Base-by-base conservation (phyloP, 2,113 vertebrate genomes). In the Ranitomeya variabilis region DNA sequence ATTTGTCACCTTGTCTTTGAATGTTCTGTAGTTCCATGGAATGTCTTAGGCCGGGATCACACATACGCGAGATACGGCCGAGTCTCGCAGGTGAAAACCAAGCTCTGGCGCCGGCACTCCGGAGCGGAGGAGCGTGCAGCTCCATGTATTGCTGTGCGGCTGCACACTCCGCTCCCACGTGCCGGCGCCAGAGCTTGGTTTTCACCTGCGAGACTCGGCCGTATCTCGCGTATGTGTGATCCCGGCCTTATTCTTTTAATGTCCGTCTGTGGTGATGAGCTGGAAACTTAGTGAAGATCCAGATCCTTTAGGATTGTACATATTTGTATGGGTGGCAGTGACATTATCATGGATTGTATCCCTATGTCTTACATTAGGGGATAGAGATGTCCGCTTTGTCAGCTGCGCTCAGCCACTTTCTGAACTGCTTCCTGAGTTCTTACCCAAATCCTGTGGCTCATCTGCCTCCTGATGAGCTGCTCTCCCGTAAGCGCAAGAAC, bases 391-490 rank as follows among this genome's bases (percentile, higher is more conserved):
- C 95, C 0, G 94, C 91, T 84, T 90, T 96, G 21, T 95, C 95
- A 5, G 90, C 93, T 90, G 96, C 96, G 11, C 89, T 95, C 82
- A 96, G 95, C 91, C 96, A 96, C 89, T 96, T 96, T 90, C 92
- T 96, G 76, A 95, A 95, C 92, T 96, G 96, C 91, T 91, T 96
- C n/a, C 86, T 96, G 90, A 94, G 95, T 77, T 93, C 94, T 37
- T 93, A 95, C 91, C 93, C 94, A 90, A 93, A 87, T 0, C 90
- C 94, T 15, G 79, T 92, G 76, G 86, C 90, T 57, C 88, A 87
- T 21, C 21, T 93, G 69, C 91, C 76, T 1, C 93, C 90, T 59
- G 96, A 96, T 84, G 95, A 96, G 4, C 89, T 92, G 23, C 82
- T 80, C 1, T 83, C 86, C 13, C 90, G 89, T 0, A 90, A 81